Conservation (phyloP, 2,888 invertebrate species). For the Ophioninae sp. region DNA sequence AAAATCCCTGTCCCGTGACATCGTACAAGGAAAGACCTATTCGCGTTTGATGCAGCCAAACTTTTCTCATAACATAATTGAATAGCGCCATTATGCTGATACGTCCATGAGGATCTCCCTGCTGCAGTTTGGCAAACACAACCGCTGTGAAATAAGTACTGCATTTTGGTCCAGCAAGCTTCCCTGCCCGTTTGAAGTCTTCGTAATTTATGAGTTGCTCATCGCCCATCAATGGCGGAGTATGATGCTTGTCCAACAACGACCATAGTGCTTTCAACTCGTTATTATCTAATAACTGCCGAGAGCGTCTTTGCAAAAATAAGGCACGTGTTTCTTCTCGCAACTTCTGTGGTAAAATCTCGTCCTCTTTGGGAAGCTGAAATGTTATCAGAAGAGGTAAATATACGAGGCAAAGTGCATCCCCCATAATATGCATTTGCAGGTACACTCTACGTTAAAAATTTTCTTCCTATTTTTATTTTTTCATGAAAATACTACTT, state of each 20-base stretch:
- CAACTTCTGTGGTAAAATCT: conserved; percentile 89
- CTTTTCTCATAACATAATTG: conserved; percentile 97
- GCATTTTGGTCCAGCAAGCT: conserved; percentile 89
- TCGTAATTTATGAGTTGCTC: conserved; percentile 93
- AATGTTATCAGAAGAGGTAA: neutral
- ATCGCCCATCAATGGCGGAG: conserved; percentile 87
- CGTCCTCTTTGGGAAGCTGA: conserved; percentile 88
- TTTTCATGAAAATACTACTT: too few species aligned
- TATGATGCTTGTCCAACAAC: conserved; percentile 91
- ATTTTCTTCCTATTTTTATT: too few species aligned
- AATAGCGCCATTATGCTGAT: conserved; percentile 95
- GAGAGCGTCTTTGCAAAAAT: conserved; percentile 92
- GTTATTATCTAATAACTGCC: conserved; percentile 92
- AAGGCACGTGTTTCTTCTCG: conserved; percentile 94
- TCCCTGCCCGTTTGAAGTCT: conserved; percentile 91
- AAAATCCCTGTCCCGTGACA: conserved; percentile 94
- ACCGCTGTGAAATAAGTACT: conserved; percentile 91
- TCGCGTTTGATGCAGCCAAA: conserved; percentile 97
- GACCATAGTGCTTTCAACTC: conserved; percentile 94
- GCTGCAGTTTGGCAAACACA: conserved; percentile 93
- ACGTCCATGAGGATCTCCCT: conserved; percentile 92
- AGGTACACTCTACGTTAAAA: too few species aligned
- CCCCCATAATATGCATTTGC: too few species aligned
- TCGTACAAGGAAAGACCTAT: conserved; percentile 97
- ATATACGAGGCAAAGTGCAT: neutral